These are phyloP conservation scores for Halocynthia aurantium DNA, from an alignment of 23 tunicate genomes.

Conservation along the genomic window DNA sequence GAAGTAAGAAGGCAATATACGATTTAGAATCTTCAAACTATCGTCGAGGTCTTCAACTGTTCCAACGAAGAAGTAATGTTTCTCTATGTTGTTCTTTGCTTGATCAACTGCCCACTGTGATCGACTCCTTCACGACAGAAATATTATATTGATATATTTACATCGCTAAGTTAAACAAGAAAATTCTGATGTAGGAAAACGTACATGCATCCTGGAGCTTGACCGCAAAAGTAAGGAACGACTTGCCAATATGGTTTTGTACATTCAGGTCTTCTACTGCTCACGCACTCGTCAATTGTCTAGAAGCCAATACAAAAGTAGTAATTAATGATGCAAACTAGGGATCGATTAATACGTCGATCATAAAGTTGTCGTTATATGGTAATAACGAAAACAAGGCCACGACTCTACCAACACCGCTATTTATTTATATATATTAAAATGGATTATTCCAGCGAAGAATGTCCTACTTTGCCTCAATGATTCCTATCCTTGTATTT, in stretches of 20 bases:
- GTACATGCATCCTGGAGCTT: slow-evolving; percentile 89
- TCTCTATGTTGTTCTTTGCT: slow-evolving; percentile 82
- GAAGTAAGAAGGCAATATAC: slow-evolving; percentile 61
- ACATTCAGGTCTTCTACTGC: slow-evolving; percentile 87
- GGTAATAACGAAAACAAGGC: background rate
- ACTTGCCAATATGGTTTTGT: slow-evolving; percentile 98
- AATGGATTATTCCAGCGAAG: too few species aligned
- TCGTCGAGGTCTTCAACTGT: slow-evolving; percentile 73
- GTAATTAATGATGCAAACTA: background rate
- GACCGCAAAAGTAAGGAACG: slow-evolving; percentile 97
- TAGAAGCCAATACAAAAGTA: slow-evolving; percentile 9
- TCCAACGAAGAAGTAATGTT: slow-evolving; percentile 90
- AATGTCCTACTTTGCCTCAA: too few species aligned
- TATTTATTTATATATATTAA: too few species aligned
- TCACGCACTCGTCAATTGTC: slow-evolving; percentile 93
- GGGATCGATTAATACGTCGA: background rate
- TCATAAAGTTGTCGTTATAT: background rate
- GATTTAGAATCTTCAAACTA: slow-evolving; percentile 57
- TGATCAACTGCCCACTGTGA: slow-evolving; percentile 90
- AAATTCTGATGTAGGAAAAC: background rate
- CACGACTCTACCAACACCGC: background rate
- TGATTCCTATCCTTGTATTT: too few species aligned
- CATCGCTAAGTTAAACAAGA: background rate
- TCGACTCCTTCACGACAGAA: slow-evolving; percentile 29
- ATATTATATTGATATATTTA: too few species aligned